phyloP scores from a whole-genome alignment of 2,888 invertebrate species.

The Hartigia nigra region DNA sequence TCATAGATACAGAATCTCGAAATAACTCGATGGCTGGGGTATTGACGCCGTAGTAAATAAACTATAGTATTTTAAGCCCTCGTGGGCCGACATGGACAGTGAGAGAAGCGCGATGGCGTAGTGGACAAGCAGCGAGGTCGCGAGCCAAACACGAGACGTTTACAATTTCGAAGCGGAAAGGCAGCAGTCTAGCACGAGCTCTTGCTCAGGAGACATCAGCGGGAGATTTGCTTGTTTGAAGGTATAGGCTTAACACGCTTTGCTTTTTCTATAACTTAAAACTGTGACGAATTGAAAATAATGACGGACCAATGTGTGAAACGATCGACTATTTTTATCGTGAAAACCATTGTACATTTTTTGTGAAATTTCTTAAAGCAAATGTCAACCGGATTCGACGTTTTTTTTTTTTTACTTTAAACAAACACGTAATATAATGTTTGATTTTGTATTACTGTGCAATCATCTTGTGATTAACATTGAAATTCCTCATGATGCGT shows the following conservation, averaged over 20 bases:
- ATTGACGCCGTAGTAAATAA: constrained; percentile 7
- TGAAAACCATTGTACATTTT: not conserved
- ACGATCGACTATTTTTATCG: not conserved
- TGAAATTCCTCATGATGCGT: not conserved
- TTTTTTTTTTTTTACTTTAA: not conserved
- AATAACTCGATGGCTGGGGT: not conserved
- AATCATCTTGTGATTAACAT: not conserved
- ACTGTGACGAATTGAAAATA: constrained; percentile 14
- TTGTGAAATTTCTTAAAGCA: not conserved
- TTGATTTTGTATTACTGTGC: not conserved
- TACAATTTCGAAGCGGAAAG: constrained; percentile 45
- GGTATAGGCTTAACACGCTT: constrained; percentile 34
- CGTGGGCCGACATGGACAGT: constrained; percentile 14
- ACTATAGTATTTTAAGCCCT: constrained; percentile 9
- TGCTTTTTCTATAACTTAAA: constrained; percentile 17
- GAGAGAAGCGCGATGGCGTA: constrained; percentile 23
- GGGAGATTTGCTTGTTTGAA: constrained; percentile 56
- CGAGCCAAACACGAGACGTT: constrained; percentile 37
- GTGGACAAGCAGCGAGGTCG: constrained; percentile 29
- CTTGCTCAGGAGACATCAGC: constrained; percentile 61
- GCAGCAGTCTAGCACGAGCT: constrained; percentile 63
- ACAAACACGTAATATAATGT: not conserved
- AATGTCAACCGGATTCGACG: not conserved
- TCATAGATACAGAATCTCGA: not conserved
- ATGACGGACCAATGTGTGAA: not conserved